A percentile compares a stretch with the other conserved stretches of the same genome.
phyloP scores from a whole-genome alignment of 2,113 vertebrate genomes.

The Rattus rattus region DNA sequence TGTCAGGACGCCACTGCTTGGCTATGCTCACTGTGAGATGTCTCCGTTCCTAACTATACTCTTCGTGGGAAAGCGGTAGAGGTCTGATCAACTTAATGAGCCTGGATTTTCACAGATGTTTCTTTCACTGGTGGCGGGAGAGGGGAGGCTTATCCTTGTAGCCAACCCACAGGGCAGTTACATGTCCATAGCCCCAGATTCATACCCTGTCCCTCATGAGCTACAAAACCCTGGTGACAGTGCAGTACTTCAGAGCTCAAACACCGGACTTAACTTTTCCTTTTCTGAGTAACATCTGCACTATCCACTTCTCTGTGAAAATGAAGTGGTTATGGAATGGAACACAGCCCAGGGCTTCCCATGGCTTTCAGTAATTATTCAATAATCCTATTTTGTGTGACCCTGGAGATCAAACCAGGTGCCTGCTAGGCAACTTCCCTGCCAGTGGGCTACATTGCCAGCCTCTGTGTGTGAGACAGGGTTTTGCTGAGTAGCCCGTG shows the following conservation, averaged over 20 bases:
- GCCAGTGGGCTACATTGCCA: neutral
- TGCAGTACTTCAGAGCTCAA: neutral
- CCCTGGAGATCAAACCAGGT: neutral
- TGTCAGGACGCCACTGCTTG: slow-evolving; percentile 35
- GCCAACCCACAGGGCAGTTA: neutral
- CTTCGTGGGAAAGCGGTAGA: slow-evolving; percentile 40
- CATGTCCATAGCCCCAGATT: neutral
- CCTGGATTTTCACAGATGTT: slow-evolving; percentile 40
- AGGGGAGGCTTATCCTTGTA: neutral
- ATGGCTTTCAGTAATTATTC: neutral
- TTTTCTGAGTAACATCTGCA: neutral
- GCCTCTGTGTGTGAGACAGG: neutral
- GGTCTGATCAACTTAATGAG: slow-evolving; percentile 41
- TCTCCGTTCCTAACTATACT: neutral
- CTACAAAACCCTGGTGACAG: neutral
- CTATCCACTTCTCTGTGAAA: neutral
- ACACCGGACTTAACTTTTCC: neutral
- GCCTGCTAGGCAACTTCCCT: neutral
- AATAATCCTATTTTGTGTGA: neutral
- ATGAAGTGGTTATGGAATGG: neutral
- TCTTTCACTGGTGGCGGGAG: neutral
- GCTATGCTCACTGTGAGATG: neutral
- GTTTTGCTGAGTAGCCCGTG: neutral
- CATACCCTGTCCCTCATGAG: neutral
- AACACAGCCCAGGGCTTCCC: neutral